Evolutionary conservation across 2,888 invertebrate genomes (phyloP).

Genomic region (Mactromeris polynyma): DNA sequence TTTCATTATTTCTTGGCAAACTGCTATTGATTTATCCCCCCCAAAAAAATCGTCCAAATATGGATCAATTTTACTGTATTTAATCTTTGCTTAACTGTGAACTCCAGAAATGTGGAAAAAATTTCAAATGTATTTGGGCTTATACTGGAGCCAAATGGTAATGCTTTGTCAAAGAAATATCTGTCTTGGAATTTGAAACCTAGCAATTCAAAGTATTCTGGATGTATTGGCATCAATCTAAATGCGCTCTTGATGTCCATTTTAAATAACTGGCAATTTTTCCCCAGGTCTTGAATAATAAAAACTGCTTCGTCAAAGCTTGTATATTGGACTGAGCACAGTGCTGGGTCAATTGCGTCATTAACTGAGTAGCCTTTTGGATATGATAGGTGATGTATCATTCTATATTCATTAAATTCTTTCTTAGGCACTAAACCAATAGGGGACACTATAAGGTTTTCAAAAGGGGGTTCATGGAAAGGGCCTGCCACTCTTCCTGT

Average conservation of each 20-base stretch:
- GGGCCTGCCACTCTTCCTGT: too few species aligned
- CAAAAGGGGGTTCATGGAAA: too few species aligned
- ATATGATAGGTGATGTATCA: not conserved
- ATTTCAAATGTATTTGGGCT: slow-evolving; percentile 43
- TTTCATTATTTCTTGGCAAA: not conserved
- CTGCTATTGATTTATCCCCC: too few species aligned
- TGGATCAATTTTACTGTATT: not conserved
- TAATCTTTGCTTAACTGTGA: slow-evolving; percentile 25
- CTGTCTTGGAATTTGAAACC: slow-evolving; percentile 36
- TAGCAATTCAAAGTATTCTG: slow-evolving; percentile 42
- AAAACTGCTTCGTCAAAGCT: slow-evolving; percentile 51
- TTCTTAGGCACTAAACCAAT: too few species aligned
- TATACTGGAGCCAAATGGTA: slow-evolving; percentile 53
- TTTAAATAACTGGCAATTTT: slow-evolving; percentile 38
- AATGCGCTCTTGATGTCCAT: not conserved
- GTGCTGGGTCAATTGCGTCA: slow-evolving; percentile 42
- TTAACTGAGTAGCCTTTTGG: slow-evolving; percentile 17
- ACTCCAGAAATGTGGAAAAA: slow-evolving; percentile 61
- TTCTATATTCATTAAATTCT: too few species aligned
- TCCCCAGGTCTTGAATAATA: slow-evolving; percentile 34
- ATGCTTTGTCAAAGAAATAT: slow-evolving; percentile 51
- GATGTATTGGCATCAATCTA: slow-evolving; percentile 37
- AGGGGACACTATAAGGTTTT: too few species aligned
- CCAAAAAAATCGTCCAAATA: slow-evolving; percentile 25
- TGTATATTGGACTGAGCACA: slow-evolving; percentile 44